Percentiles rank a stretch among this genome's conserved stretches.
Conservation (phyloP, 2,797 vertebrate species). For the Petrocephalus sullivani region DNA sequence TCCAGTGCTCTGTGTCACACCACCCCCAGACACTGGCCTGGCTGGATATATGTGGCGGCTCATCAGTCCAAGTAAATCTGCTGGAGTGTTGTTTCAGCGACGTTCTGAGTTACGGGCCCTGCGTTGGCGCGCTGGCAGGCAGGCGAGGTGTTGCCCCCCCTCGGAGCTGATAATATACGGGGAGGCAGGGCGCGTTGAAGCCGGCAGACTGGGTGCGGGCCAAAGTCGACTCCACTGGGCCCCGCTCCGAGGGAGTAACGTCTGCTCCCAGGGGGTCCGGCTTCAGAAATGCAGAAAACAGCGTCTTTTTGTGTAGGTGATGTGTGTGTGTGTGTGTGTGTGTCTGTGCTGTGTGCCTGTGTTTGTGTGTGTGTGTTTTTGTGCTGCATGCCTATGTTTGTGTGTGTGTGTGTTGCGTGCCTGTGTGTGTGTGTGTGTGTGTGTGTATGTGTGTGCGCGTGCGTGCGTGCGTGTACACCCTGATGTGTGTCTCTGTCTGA, state of each 20-base stretch:
- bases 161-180: neutral
- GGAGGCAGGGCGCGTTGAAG: neutral
- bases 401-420: neutral
- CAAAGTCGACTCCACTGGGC: neutral
- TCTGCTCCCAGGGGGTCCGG: neutral
- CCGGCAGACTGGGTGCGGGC: neutral
- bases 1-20: neutral
- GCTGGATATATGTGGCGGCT: neutral
- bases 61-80: neutral
- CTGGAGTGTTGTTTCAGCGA: neutral
- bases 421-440: neutral
- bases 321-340: constrained; percentile 44
- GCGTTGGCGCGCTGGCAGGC: neutral
- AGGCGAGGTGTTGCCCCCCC: neutral
- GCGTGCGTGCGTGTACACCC: neutral
- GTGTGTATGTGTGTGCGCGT: too few relatives aligned
- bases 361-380: neutral
- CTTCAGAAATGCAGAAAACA: neutral
- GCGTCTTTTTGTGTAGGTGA: constrained; percentile 19
- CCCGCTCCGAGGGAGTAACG: neutral
- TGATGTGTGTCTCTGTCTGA: neutral
- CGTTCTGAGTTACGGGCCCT: neutral
- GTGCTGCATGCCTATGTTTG: too few relatives aligned
- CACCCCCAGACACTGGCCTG: neutral
- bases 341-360: neutral